Percentiles rank a stretch among this genome's conserved stretches.
phyloP scores from a whole-genome alignment of 35 echinoderm and acorn worm species.

The Patiria miniata region DNA sequence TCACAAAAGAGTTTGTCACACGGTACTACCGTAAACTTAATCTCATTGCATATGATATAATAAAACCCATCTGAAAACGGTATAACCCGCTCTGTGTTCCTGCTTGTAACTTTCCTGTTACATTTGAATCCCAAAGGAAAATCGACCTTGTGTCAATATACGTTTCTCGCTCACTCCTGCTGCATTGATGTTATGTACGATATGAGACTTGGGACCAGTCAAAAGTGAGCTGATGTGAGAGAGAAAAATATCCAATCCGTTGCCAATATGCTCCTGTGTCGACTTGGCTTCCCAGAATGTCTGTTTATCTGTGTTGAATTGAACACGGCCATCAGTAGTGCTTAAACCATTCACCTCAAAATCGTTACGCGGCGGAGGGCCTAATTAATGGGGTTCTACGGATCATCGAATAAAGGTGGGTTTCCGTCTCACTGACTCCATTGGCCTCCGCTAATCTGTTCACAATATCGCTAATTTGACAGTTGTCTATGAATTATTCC shows the following conservation, averaged over 20 bases:
- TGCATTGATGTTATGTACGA: too few species aligned
- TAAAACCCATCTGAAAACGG: background rate
- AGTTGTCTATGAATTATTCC: conserved; percentile 20
- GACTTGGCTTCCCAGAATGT: background rate
- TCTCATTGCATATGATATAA: background rate
- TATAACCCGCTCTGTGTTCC: background rate
- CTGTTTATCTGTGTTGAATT: background rate
- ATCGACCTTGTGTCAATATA: too few species aligned
- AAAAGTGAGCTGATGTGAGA: too few species aligned
- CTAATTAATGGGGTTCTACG: conserved; percentile 2
- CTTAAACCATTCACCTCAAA: background rate
- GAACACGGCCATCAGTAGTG: background rate
- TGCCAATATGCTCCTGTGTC: background rate
- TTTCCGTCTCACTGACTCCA: conserved; percentile 21
- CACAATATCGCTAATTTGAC: conserved; percentile 31
- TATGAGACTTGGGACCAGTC: too few species aligned
- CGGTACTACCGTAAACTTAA: background rate
- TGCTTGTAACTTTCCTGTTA: background rate
- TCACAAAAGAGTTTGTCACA: background rate
- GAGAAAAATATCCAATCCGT: too few species aligned
- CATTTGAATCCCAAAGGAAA: background rate
- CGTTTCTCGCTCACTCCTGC: too few species aligned
- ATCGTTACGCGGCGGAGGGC: background rate
- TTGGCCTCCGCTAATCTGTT: background rate
- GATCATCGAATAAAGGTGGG: conserved; percentile 8